phyloP scores from a whole-genome alignment of 1,140 invertebrate genomes.

The Laupala kohalensis region DNA sequence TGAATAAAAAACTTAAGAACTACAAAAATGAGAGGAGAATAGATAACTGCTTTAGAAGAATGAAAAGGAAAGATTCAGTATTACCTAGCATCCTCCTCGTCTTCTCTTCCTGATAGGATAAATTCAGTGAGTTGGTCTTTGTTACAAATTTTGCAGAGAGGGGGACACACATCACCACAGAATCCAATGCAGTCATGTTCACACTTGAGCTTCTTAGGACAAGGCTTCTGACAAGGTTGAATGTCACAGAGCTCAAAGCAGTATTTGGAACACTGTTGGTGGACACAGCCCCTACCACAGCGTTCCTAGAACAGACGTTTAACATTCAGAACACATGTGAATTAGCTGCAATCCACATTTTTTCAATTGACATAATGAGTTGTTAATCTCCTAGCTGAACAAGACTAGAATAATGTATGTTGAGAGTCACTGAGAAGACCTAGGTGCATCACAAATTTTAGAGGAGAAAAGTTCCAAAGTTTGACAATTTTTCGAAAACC shows the following conservation, averaged over 20 bases:
- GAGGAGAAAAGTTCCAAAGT: too few relatives aligned
- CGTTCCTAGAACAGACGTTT: constrained; percentile 23
- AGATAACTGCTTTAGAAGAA: not conserved
- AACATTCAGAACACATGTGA: not conserved
- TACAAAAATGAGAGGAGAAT: too few relatives aligned
- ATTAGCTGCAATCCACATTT: too few relatives aligned
- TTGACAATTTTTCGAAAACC: too few relatives aligned
- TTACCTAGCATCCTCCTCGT: constrained; percentile 38
- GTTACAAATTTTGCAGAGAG: constrained; percentile 33
- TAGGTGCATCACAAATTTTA: too few relatives aligned
- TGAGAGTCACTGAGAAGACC: too few relatives aligned
- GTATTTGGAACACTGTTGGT: constrained; percentile 37
- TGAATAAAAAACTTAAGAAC: too few relatives aligned
- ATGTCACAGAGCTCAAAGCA: constrained; percentile 40
- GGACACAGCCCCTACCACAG: constrained; percentile 34
- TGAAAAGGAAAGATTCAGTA: constrained; percentile 22
- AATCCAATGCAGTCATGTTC: constrained; percentile 47
- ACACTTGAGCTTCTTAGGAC: constrained; percentile 33
- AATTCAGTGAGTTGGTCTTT: constrained; percentile 31
- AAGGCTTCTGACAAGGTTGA: constrained; percentile 37
- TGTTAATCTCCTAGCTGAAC: too few relatives aligned
- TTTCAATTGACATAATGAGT: too few relatives aligned
- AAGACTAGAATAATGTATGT: too few relatives aligned
- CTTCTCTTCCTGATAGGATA: constrained; percentile 39
- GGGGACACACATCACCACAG: constrained; percentile 50